Conservation (phyloP, 2,888 invertebrate genomes). For the Xestoiulus laeticollis region DNA sequence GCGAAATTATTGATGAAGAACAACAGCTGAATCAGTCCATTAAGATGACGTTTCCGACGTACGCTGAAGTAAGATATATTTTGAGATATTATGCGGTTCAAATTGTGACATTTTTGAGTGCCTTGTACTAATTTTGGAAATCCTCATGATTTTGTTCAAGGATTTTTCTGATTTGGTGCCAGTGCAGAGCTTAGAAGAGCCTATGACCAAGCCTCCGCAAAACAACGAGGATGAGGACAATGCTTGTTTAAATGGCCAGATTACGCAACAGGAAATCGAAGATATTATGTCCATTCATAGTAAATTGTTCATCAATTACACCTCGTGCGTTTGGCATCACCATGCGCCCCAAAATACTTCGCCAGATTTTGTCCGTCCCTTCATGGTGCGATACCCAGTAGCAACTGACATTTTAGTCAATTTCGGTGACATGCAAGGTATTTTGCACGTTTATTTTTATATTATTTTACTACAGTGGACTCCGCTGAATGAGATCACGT, state of each 20-base stretch:
- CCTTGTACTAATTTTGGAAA: background rate
- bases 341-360: background rate
- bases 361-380: slow-evolving; percentile 21
- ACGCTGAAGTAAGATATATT: slow-evolving; percentile 60
- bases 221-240: background rate
- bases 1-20: slow-evolving; percentile 63
- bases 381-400: slow-evolving; percentile 50
- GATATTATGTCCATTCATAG: slow-evolving; percentile 48
- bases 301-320: slow-evolving; percentile 44
- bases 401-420: slow-evolving; percentile 46
- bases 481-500: too few species aligned
- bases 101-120: background rate
- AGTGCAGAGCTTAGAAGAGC: slow-evolving; percentile 7
- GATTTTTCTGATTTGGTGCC: slow-evolving; percentile 51
- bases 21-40: slow-evolving; percentile 63
- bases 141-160: background rate
- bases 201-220: background rate
- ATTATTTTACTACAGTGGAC: background rate
- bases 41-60: slow-evolving; percentile 63
- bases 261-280: slow-evolving; percentile 46
- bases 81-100: background rate
- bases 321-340: slow-evolving; percentile 24
- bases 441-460: background rate
- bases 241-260: background rate
- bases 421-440: slow-evolving; percentile 48